phyloP scores from a whole-genome alignment of 2,888 invertebrate genomes.

The Mythimna albipuncta region DNA sequence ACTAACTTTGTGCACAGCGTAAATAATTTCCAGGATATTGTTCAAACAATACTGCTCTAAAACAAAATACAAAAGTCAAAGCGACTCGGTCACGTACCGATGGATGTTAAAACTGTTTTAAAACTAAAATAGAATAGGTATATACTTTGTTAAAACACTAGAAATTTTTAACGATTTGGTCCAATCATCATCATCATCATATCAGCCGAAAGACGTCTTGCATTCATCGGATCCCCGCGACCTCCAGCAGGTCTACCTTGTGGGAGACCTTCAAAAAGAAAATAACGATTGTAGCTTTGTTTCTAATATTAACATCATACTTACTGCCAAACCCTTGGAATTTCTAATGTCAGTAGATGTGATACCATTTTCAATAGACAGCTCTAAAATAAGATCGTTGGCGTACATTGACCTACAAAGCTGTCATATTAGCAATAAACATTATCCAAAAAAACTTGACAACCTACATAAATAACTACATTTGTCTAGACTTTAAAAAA shows the following conservation, averaged over 20 bases:
- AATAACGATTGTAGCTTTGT: too few species aligned
- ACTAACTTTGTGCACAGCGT: slow-evolving; percentile 13
- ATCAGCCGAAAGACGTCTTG: too few species aligned
- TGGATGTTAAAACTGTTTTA: slow-evolving; percentile 1
- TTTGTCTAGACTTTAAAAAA: slow-evolving; percentile 35
- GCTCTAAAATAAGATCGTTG: not conserved
- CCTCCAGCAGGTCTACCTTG: too few species aligned
- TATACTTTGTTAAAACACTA: slow-evolving; percentile 24
- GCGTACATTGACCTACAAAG: slow-evolving; percentile 20
- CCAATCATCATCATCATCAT: not conserved
- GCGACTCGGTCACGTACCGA: slow-evolving; percentile 38
- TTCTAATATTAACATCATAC: too few species aligned
- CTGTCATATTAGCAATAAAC: not conserved
- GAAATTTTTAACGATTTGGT: not conserved
- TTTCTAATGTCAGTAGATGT: too few species aligned
- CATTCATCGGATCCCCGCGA: too few species aligned
- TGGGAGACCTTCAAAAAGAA: too few species aligned
- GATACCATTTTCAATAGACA: not conserved
- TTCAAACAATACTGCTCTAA: slow-evolving; percentile 6
- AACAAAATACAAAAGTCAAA: slow-evolving; percentile 12
- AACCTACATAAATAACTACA: slow-evolving; percentile 15
- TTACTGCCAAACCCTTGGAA: too few species aligned
- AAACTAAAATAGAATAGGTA: slow-evolving; percentile 9
- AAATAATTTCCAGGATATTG: slow-evolving; percentile 2
- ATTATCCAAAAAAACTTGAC: not conserved